A percentile compares a stretch with the other conserved stretches of the same genome.
Conservation (phyloP, 2,797 vertebrate species). For the Hapalemur alaotrensis region DNA sequence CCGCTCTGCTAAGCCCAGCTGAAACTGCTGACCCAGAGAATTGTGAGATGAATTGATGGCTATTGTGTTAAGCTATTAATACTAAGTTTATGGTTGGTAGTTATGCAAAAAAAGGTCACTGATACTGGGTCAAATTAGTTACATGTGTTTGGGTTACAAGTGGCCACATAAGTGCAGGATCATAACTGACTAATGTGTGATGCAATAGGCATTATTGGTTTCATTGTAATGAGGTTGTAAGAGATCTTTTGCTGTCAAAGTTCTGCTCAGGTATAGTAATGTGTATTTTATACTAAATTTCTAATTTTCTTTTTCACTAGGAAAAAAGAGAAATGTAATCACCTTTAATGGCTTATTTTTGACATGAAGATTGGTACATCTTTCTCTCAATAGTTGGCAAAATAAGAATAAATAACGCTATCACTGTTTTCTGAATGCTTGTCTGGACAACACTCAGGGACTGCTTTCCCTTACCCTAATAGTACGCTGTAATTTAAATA, state of each 20-base stretch:
- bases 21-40: background rate
- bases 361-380: background rate
- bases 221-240: background rate
- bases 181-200: background rate
- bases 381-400: constrained; percentile 2
- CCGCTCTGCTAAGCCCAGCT: background rate
- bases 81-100: background rate
- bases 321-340: background rate
- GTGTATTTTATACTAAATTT: background rate
- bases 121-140: background rate
- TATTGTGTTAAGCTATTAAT: background rate
- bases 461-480: background rate
- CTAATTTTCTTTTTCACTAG: background rate
- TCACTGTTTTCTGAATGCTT: background rate
- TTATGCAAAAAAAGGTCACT: background rate
- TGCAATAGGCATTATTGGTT: background rate
- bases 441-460: background rate
- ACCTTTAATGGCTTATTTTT: background rate
- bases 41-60: background rate
- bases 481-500: background rate
- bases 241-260: background rate
- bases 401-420: background rate
- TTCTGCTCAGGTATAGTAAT: background rate
- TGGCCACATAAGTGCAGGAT: background rate
- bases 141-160: background rate